Evolutionary conservation across 2,797 vertebrate genomes (phyloP), one percentile per base, ranked within the genome.

Genomic region (Petrocephalus sullivani): DNA sequence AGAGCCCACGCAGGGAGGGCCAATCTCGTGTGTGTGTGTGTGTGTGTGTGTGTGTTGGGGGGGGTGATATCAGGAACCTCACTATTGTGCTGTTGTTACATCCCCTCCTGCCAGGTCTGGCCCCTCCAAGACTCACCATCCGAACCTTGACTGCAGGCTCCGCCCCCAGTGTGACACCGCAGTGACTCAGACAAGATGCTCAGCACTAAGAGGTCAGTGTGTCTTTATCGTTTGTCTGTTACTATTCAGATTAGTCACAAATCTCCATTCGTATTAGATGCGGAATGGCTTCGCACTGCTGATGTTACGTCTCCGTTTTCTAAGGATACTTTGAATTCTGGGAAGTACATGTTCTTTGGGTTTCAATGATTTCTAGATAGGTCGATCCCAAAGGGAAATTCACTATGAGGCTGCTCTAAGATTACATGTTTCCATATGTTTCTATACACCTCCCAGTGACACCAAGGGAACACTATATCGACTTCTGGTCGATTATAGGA

Each of bases 191-290:
- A 91, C 93, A 94, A 94, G 92, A 96, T 96, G 96, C 96, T 96
- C 94, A 96, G 93, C 96, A 96, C 95, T 91, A 96, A 96, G 95
- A 96, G 96, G 96, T 96, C 91, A 94, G 96, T 78, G 51, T 86
- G 87, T 93, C 92, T 93, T 91, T 3, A 8, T 54, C 46, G 3
- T 67, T 53, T 71, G 46, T n/a, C 23, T 75, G 49, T 49, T 54
- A 21, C 12, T 6, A 58, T 86, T n/a, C 60, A 21, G 81, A 54
- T 83, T 53, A 51, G 46, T 54, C 9, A 23, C 28, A 4, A 58
- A 37, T 57, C 54, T 85, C 71, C 71, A 19, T 1, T 46, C 10
- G 16, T 7, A 41, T n/a, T 58, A 33, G 28, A 37, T 33, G 54
- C 19, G 23, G 54, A 85, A 33, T 23, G 21, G 12, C 21, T 46